Evolutionary conservation across 2,797 vertebrate species (phyloP).

Genomic region (Premnoplex brunnescens): DNA sequence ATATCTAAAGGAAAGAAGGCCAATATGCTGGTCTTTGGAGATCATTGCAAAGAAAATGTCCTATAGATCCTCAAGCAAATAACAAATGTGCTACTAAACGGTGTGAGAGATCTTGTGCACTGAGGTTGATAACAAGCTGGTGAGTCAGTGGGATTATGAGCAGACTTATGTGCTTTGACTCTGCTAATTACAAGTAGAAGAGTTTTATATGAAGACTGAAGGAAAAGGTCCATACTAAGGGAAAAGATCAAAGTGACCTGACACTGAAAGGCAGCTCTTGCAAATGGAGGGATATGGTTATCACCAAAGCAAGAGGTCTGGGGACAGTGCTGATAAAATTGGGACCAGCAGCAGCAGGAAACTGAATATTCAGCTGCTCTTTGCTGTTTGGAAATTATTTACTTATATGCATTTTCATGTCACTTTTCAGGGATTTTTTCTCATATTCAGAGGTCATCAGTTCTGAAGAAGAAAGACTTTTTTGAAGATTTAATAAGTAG

Average conservation of each 20-base stretch:
- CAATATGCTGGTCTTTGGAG: neutral
- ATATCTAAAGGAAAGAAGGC: neutral
- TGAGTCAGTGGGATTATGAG: neutral
- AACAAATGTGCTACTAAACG: neutral
- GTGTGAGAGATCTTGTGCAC: neutral
- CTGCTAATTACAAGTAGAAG: neutral
- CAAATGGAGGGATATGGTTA: neutral
- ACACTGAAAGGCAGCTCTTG: neutral
- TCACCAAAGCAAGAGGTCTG: neutral
- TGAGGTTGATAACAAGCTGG: neutral
- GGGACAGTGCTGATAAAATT: neutral
- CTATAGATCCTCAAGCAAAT: neutral
- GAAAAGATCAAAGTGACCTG: neutral
- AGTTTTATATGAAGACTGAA: neutral
- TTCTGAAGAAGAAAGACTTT: constrained; percentile 73
- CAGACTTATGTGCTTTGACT: neutral
- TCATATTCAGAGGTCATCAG: constrained; percentile 69
- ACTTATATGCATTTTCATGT: constrained; percentile 29
- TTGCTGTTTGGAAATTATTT: neutral
- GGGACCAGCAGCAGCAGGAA: neutral
- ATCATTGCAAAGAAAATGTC: neutral
- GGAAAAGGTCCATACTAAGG: neutral
- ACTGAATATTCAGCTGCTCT: neutral
- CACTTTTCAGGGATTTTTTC: constrained; percentile 77
- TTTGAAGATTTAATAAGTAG: constrained; percentile 77